phyloP scores from a whole-genome alignment of 2,888 invertebrate genomes.

The Oligia strigilis region DNA sequence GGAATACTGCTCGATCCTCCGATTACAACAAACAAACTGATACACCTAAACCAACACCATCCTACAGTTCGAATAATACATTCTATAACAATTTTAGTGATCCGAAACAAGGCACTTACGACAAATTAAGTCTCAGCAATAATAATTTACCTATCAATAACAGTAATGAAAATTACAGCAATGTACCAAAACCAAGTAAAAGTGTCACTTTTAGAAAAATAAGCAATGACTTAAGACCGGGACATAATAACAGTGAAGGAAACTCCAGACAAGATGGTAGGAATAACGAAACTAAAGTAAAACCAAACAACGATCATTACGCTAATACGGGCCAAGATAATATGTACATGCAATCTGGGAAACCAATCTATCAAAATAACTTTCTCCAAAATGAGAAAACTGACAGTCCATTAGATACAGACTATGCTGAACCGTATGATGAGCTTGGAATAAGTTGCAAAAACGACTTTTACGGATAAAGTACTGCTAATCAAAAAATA shows the following conservation, averaged over 20 bases:
- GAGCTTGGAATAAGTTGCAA: conserved; percentile 7
- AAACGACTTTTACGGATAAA: conserved; percentile 17
- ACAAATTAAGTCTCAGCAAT: conserved; percentile 2
- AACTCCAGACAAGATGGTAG: not conserved
- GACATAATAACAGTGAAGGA: not conserved
- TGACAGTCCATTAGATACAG: not conserved
- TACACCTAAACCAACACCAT: not conserved
- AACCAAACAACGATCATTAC: not conserved
- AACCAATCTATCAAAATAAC: conserved; percentile 6
- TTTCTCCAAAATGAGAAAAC: not conserved
- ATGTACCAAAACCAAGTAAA: conserved; percentile 12
- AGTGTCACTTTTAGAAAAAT: conserved; percentile 19
- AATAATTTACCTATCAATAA: not conserved
- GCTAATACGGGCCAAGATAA: not conserved
- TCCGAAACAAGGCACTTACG: not conserved
- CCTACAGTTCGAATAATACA: not conserved
- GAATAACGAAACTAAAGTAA: not conserved
- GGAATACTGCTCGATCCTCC: not conserved
- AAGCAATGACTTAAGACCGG: not conserved
- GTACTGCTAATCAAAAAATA: not conserved
- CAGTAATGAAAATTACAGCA: not conserved
- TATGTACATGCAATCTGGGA: not conserved
- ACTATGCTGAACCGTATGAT: conserved; percentile 27
- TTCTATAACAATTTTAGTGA: not conserved
- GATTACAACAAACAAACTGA: conserved; percentile 3